Conservation (phyloP, 1,140 invertebrate genomes). For the Wiebesia pumilae region DNA sequence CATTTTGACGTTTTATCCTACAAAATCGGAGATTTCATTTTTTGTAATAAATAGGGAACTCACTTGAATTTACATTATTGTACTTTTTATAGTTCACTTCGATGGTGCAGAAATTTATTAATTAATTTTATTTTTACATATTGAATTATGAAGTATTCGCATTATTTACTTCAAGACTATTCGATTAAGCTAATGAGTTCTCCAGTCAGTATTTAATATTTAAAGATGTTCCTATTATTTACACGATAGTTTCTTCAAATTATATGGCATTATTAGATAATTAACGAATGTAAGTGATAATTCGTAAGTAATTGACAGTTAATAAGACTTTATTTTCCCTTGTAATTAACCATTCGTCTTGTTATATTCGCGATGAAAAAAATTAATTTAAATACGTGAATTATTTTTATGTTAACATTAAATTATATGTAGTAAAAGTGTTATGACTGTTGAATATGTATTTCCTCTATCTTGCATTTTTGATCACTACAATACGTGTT, state of each 20-base stretch:
- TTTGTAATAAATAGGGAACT: no score
- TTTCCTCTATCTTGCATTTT: background rate
- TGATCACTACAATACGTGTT: background rate
- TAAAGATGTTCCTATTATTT: background rate
- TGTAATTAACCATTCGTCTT: background rate
- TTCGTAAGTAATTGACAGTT: background rate
- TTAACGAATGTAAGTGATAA: background rate
- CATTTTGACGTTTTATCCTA: no score
- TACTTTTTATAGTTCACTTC: no score
- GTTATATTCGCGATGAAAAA: background rate
- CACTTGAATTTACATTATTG: no score
- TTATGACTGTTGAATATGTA: background rate
- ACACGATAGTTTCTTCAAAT: background rate
- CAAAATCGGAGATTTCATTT: no score
- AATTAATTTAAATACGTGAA: background rate
- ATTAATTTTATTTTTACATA: no score
- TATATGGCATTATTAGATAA: no score
- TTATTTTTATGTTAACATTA: background rate
- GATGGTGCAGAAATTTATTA: no score
- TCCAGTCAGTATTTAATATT: background rate
- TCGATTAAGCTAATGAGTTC: no score
- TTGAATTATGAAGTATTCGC: no score
- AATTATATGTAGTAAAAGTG: background rate
- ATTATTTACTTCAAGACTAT: no score
- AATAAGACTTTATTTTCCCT: background rate